Evolutionary conservation across 2,797 vertebrate species (phyloP).

Genomic region (Tenualosa ilisha): DNA sequence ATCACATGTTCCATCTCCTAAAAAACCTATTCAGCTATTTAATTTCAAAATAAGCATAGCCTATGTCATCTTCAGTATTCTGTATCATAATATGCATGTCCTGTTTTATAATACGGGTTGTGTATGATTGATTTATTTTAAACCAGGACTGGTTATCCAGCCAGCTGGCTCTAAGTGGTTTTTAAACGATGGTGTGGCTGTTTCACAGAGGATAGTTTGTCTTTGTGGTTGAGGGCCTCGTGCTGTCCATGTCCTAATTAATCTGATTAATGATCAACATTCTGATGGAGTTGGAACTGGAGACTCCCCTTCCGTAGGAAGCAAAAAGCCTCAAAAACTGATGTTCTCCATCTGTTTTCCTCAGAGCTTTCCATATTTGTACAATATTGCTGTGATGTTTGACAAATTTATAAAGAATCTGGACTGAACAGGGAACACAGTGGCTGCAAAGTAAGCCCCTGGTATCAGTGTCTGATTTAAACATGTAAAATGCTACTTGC

Average conservation of each 20-base stretch:
- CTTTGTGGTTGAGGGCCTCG: slow-evolving; percentile 13
- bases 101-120: not conserved
- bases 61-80: no score
- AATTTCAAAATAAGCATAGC: no score
- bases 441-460: no score
- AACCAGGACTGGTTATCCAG: not conserved
- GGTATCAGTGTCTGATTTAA: not conserved
- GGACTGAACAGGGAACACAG: no score
- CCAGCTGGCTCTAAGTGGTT: not conserved
- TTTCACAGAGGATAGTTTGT: not conserved
- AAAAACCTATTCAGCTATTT: no score
- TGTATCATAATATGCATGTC: not conserved
- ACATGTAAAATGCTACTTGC: not conserved
- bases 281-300: slow-evolving; percentile 20
- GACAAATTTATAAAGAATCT: no score
- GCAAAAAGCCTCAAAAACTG: not conserved
- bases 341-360: not conserved
- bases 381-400: not conserved
- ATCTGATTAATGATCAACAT: slow-evolving; percentile 37
- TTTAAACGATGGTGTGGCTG: not conserved
- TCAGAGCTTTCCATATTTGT: not conserved
- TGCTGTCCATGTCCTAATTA: slow-evolving; percentile 37
- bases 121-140: no score
- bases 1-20: no score
- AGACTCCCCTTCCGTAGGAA: not conserved